Evolutionary conservation across 2,888 invertebrate species (phyloP), one percentile per base, ranked within the genome.

Genomic region (Bruchidius siliquastri): DNA sequence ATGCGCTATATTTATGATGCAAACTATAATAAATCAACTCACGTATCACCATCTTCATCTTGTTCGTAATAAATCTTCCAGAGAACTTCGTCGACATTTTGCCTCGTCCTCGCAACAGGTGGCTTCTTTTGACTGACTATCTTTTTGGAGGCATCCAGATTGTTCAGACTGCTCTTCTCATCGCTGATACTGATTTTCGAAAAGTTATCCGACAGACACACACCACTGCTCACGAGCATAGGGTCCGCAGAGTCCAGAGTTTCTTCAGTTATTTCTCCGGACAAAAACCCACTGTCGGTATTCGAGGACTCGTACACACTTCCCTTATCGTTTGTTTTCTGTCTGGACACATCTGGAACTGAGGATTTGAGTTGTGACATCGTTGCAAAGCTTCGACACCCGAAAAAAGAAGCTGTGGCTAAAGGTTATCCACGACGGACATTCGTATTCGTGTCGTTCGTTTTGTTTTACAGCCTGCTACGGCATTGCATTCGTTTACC

Each of bases 31-130:
- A 13, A 49, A 49, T 30, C 67, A 75, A 92, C 95, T 94, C 90
- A 96, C 95, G 96, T 95, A 86, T 96, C 95, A 79, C 96, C 96
- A 81, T 95, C 94, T 77, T 93, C 91, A 84, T 96, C 93, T 82
- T 94, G 95, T 78, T 91, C 89, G 84, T 92, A 95, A 79, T 92
- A 92, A 79, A 91, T 86, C 81, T 91, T 89, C 90, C 93, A 91
- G 22, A 76, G 81, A 70, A 82, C 80, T 72, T 80, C 79, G 66
- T 76, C 73, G 32, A 80, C 76, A 71, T 78, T 76, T 49, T 73
- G 21, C 67, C 72, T 75, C 67, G 73, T 71, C 20, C 75, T 71
- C 30, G 75, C 79, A 75, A 78, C 81, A 79, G 81, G 80, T 79
- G 79, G 68, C 73, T 68, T 71, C 10, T 26, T 66, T 20, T 30